Evolutionary conservation across 2,113 vertebrate genomes (phyloP).

Genomic region (Illadopsis cleaveri): DNA sequence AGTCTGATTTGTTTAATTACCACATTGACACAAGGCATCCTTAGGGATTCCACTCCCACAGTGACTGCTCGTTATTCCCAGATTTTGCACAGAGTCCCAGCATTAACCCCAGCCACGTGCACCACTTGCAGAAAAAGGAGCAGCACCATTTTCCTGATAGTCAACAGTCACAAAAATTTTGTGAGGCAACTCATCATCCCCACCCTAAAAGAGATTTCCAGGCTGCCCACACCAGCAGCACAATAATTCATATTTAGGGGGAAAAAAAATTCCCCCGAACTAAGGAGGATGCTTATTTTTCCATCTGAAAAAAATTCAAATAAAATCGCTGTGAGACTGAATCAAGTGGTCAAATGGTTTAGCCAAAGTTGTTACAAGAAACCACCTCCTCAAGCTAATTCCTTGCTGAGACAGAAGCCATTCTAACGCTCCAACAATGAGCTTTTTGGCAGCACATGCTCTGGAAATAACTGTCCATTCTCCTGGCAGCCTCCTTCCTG

Average conservation of each 20-base stretch:
- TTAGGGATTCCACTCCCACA: background rate
- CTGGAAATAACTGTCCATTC: background rate
- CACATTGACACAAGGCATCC: background rate
- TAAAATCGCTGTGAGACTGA: background rate
- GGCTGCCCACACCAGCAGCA: background rate
- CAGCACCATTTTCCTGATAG: background rate
- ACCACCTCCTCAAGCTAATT: background rate
- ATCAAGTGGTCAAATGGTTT: background rate
- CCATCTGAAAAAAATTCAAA: background rate
- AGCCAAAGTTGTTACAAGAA: background rate
- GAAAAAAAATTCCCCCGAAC: too few relatives aligned
- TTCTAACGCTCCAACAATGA: background rate
- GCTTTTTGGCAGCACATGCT: background rate
- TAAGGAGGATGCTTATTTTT: background rate
- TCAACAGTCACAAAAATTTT: background rate
- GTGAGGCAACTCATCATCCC: background rate
- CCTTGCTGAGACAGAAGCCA: background rate
- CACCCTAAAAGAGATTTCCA: background rate
- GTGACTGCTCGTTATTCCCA: background rate
- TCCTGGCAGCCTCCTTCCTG: slow-evolving; percentile 36
- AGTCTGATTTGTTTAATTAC: background rate
- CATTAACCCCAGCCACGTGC: rapidly evolving
- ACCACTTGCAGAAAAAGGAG: background rate
- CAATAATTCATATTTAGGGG: background rate
- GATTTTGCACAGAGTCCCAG: background rate